A percentile compares a stretch with the other conserved stretches of the same genome.
Evolutionary conservation across 2,888 invertebrate species (phyloP).

Genomic region (Caenorhabditis wallacei): DNA sequence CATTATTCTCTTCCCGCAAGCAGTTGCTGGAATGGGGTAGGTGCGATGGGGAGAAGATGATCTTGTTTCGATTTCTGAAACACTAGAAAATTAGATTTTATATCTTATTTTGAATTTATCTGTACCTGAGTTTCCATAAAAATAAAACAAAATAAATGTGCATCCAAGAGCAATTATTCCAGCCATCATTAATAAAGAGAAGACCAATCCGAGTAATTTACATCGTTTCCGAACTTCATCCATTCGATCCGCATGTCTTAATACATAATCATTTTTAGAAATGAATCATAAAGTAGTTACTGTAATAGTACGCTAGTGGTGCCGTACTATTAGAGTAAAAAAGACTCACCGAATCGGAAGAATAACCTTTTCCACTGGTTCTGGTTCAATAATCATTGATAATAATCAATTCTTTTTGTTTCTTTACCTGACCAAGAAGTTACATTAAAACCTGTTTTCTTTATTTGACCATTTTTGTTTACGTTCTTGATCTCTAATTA

Average conservation of each 20-base stretch:
- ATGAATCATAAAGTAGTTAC: no score
- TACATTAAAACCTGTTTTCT: no score
- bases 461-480: no score
- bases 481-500: no score
- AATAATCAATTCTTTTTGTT: no score
- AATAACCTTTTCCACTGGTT: no score
- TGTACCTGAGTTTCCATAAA: not conserved
- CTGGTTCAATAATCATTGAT: no score
- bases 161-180: not conserved
- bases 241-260: not conserved
- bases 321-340: no score
- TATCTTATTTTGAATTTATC: not conserved
- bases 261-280: not conserved
- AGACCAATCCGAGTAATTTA: not conserved
- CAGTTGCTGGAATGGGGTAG: not conserved
- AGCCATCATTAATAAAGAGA: not conserved
- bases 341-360: no score
- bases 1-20: slow-evolving; percentile 7
- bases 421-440: no score
- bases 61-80: not conserved
- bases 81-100: not conserved
- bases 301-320: no score
- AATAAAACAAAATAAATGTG: not conserved
- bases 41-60: not conserved
- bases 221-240: not conserved